Evolutionary conservation across 2,888 invertebrate genomes (phyloP), one percentile per base, ranked within the genome.

Genomic region (Thyatira batis): DNA sequence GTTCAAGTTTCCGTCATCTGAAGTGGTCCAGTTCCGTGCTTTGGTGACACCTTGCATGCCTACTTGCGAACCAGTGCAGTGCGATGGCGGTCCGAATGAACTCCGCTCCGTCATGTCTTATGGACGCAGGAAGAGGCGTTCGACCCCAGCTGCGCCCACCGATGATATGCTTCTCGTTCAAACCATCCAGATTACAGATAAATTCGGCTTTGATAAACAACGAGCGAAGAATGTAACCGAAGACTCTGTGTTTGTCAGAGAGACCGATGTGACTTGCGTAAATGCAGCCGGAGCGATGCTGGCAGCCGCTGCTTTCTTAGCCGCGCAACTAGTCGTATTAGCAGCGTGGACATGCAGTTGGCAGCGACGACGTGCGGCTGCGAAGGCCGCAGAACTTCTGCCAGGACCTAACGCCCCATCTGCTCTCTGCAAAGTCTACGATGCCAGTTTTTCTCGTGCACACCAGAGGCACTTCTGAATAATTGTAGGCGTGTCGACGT

Each of bases 1-100:
- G 33, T 98, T 98, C 94, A 98, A 98, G 87, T 98, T 98, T 93
- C 98, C 98, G 45, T 97, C 97, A 50, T 97, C 97, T 11, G 98
- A 98, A 83, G 96, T 97, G 46, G 98, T 98, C 1, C 98, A 98
- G 83, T 98, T 98, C 95, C 95, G 98, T 61, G 98, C 98, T n/a
- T 87, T 98, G 76, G 98, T 98, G 39, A 98, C 98, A 2, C 98
- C 98, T 0, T 98, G 98, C 85, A 96, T 98, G 95, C 98, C 98
- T 21, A 94, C 95, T 45, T 98, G 98, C 85, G 97, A 97, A 80
- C 98, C 98, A 8, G 97, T 98, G 9, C 96, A 97, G 79, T 98
- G 98, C 83, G 96, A 97, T 74, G 97, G 97, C 74, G 94, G 95
- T 50, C 96, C 96, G 56, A 97, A 97, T 60, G 96, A 97, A 76